Evolutionary conservation across 2,113 vertebrate species (phyloP).

Genomic region (Prochilodus magdalenae): DNA sequence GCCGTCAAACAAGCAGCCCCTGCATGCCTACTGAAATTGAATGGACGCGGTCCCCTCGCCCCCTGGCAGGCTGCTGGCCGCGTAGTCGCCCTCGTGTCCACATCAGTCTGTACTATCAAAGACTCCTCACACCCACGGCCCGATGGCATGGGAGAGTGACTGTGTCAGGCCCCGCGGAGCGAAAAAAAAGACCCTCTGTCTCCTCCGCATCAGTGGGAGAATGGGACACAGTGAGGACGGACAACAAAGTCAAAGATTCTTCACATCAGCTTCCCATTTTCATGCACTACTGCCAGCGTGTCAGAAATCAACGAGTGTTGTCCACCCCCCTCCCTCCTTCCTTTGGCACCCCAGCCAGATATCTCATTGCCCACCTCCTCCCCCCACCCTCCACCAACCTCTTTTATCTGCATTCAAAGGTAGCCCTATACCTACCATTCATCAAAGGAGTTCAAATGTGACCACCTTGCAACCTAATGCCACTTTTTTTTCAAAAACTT

Average conservation of each 20-base stretch:
- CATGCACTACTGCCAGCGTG: conserved; percentile 79
- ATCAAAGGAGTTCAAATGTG: conserved; percentile 70
- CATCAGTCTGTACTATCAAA: conserved; percentile 86
- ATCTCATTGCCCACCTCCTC: conserved; percentile 69
- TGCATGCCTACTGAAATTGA: conserved; percentile 67
- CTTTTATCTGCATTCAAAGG: conserved; percentile 79
- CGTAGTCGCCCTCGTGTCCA: conserved; percentile 75
- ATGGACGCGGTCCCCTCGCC: conserved; percentile 61
- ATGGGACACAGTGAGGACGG: conserved; percentile 55
- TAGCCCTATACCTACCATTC: conserved; percentile 75
- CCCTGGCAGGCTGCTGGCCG: too few species aligned
- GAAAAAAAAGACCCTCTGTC: conserved; percentile 58
- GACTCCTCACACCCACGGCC: conserved; percentile 78
- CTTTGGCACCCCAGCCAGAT: conserved; percentile 65
- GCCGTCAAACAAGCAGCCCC: conserved; percentile 75
- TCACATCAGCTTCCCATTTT: conserved; percentile 85
- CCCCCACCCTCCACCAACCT: conserved; percentile 51
- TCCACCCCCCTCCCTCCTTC: conserved; percentile 49
- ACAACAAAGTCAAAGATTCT: conserved; percentile 80
- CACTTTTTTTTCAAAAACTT: conserved; percentile 65
- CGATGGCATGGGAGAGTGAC: conserved; percentile 85
- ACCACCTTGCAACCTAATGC: conserved; percentile 80
- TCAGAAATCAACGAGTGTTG: conserved; percentile 70
- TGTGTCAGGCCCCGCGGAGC: conserved; percentile 66
- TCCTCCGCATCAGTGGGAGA: conserved; percentile 69